A percentile compares a stretch with the other conserved stretches of the same genome.
Conservation (phyloP, 2,113 vertebrate genomes). For the Nothoprocta pentlandii region DNA sequence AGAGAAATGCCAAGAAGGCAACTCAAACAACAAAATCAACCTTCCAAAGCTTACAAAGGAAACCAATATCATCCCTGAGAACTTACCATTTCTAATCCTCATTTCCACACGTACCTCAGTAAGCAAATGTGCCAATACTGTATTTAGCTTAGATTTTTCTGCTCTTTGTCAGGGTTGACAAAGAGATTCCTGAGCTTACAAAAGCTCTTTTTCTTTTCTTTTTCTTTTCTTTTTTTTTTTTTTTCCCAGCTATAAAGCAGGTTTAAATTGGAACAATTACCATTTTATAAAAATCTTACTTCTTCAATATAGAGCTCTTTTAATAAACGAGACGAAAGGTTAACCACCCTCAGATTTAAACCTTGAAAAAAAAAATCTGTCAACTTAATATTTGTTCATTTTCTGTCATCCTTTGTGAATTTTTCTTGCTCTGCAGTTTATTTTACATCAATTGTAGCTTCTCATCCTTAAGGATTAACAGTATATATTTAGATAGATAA, state of each 20-base stretch:
- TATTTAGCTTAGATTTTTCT: slow-evolving; percentile 13
- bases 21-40: neutral
- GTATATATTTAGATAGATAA: neutral
- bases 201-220: neutral
- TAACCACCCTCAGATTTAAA: neutral
- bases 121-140: neutral
- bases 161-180: slow-evolving; percentile 19
- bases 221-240: no score
- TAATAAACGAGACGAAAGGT: neutral
- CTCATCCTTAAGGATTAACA: neutral
- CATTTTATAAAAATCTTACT: neutral
- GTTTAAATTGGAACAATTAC: neutral
- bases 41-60: neutral
- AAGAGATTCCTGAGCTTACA: neutral
- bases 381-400: neutral
- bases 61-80: neutral
- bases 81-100: slow-evolving; percentile 24
- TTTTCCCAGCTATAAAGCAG: neutral
- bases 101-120: slow-evolving; percentile 14
- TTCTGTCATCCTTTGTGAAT: neutral
- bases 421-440: neutral
- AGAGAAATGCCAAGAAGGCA: neutral
- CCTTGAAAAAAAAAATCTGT: neutral
- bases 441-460: neutral
- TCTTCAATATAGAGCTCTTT: neutral